phyloP scores from a whole-genome alignment of 2,888 invertebrate genomes.

The Marronus borbonicus region DNA sequence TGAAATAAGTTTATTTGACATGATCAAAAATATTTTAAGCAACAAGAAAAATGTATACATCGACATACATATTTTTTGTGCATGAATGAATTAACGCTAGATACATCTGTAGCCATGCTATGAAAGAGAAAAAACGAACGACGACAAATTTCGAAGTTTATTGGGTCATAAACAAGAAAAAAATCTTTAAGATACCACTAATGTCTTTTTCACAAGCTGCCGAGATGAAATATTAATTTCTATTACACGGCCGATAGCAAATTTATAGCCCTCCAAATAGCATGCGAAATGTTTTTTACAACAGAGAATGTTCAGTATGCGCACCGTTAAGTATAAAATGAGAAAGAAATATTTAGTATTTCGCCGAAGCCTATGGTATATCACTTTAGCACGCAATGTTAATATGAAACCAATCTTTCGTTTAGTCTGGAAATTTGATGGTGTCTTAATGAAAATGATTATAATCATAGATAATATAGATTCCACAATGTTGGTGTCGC shows the following conservation, averaged over 20 bases:
- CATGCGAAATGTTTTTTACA: conserved; percentile 5
- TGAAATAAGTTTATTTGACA: too few species aligned
- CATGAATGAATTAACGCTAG: background rate
- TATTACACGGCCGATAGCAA: conserved; percentile 5
- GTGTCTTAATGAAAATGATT: too few species aligned
- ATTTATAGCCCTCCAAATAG: conserved; percentile 1
- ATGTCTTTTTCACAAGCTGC: background rate
- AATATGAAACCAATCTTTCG: too few species aligned
- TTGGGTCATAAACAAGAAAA: conserved; percentile 6
- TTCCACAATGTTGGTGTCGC: too few species aligned
- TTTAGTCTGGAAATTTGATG: too few species aligned
- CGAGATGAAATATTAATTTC: conserved; percentile 32
- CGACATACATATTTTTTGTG: too few species aligned
- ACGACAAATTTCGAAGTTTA: conserved; percentile 14
- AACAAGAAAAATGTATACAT: too few species aligned
- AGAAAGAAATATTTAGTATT: conserved; percentile 2
- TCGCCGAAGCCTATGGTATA: background rate
- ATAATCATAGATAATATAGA: too few species aligned
- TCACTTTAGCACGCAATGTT: background rate
- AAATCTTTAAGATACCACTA: background rate
- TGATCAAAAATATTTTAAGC: too few species aligned
- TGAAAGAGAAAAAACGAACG: background rate
- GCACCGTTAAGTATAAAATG: background rate
- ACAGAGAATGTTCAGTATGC: background rate
- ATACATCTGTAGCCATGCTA: background rate